These are phyloP conservation scores for Drosophila ohnishii DNA, from an alignment of 1,140 invertebrate genomes.

Conservation along the genomic window DNA sequence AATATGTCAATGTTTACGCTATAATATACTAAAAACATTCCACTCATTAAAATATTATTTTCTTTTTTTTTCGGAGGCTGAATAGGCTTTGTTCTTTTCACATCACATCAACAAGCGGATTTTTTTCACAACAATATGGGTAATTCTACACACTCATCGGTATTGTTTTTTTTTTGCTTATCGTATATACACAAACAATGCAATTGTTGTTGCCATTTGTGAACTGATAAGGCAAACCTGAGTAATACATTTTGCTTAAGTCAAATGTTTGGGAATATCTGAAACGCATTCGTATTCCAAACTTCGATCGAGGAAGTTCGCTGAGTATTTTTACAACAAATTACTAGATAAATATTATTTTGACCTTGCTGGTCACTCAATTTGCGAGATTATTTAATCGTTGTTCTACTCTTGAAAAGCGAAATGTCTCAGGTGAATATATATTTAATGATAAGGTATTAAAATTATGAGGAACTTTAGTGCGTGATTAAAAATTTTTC, in stretches of 20 bases:
- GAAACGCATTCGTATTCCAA: slow-evolving; percentile 5
- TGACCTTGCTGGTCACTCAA: neutral
- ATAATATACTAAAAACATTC: neutral
- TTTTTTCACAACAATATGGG: neutral
- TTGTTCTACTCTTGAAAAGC: neutral
- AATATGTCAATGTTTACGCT: slow-evolving; percentile 7
- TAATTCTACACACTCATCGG: neutral
- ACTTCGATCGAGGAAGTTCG: neutral
- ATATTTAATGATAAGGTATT: too few relatives aligned
- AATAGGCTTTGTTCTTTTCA: slow-evolving; percentile 6
- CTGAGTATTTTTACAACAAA: neutral
- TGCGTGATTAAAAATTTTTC: too few relatives aligned
- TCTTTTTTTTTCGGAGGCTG: neutral
- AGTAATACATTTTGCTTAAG: slow-evolving; percentile 1
- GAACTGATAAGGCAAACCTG: slow-evolving; percentile 5
- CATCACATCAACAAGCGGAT: neutral
- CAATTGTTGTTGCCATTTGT: neutral
- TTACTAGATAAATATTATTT: slow-evolving; percentile 2
- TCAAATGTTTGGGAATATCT: slow-evolving; percentile 1
- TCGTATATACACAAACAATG: slow-evolving; percentile 8
- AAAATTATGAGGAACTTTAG: neutral
- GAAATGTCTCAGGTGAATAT: slow-evolving; percentile 3
- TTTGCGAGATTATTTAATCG: neutral
- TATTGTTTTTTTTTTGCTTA: neutral
- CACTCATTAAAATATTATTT: neutral